Percentiles rank a stretch among this genome's conserved stretches.
Conservation (phyloP, 2,888 invertebrate genomes). For the Drosophila emarginata region DNA sequence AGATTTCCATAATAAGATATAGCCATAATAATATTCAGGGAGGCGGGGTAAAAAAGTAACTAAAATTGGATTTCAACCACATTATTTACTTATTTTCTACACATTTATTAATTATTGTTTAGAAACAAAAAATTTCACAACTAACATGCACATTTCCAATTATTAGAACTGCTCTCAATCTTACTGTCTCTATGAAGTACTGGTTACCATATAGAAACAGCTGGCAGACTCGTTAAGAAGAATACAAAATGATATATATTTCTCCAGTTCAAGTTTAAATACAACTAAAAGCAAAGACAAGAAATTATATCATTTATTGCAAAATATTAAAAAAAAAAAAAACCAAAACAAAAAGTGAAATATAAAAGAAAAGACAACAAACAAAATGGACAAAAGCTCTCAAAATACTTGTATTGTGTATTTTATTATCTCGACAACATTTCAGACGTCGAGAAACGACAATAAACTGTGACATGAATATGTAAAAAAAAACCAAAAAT, state of each 20-base stretch:
- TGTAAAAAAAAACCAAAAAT: slow-evolving; percentile 57
- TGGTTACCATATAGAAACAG: slow-evolving; percentile 16
- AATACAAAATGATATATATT: slow-evolving; percentile 58
- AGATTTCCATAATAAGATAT: too few species aligned
- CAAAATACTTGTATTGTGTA: slow-evolving; percentile 75
- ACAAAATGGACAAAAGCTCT: slow-evolving; percentile 58
- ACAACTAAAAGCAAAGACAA: slow-evolving; percentile 50
- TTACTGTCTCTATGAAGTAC: not conserved
- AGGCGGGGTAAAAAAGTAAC: too few species aligned
- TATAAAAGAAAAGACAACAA: slow-evolving; percentile 44
- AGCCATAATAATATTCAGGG: too few species aligned
- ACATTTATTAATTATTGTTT: not conserved
- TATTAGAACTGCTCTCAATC: not conserved
- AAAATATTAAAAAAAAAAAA: slow-evolving; percentile 52
- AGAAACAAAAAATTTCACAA: not conserved
- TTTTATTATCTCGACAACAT: slow-evolving; percentile 82
- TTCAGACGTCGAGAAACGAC: slow-evolving; percentile 83
- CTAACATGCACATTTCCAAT: not conserved
- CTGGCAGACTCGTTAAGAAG: slow-evolving; percentile 58
- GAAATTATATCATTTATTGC: slow-evolving; percentile 68
- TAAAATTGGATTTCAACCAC: too few species aligned
- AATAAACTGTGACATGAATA: slow-evolving; percentile 83
- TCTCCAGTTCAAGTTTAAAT: slow-evolving; percentile 47
- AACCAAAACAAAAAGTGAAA: slow-evolving; percentile 41
- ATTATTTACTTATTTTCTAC: too few species aligned